Evolutionary conservation across 2,113 vertebrate species (phyloP), one percentile per base, ranked within the genome.

Genomic region (Polypterus bichir): DNA sequence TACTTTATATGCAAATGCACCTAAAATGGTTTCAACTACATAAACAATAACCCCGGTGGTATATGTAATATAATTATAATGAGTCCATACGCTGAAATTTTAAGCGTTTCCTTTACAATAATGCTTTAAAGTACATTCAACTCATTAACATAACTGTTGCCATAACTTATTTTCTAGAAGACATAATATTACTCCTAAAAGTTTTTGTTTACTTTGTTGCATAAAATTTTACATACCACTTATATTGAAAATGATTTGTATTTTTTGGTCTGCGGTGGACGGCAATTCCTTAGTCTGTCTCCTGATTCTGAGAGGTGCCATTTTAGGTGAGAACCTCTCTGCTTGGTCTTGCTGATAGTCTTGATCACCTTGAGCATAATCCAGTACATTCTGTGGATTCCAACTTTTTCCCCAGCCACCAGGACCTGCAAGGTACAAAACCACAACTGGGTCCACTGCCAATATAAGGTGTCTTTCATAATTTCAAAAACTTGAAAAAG

Each of bases 191-290:
- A 8, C 10, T 3, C 51, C 51, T 52, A 4, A 10, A 10, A 52
- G 10, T 52, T 52, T 3, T 52, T 52, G 4, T 52, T 52, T 52
- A 27, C 7, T 44, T 45, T 5, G 7, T 4, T 44, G 56, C 7
- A 9, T n/a, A 27, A 4, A 8, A 27, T 27, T 69, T 64, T 48
- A 62, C 77, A 79, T 76, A 98, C 96, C 96, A 76, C 92, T 94
- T 76, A 98, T 97, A 70, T 98, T 97, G 81, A 98, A 98, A 77
- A 88, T 85, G 67, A 97, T 89, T 77, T 94, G 93, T 70, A 98
- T 94, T 85, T 98, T 97, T 66, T 97, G 92, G 72, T 97, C 91
- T 5, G 87, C 79, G 62, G 85, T 81, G 5, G 88, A 83, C 10
- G 82, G 67, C 9, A 47, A 79, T 63, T 82, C 70, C 65, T 82